Conservation (phyloP, 2,113 vertebrate genomes). For the Oostethus manadensis region DNA sequence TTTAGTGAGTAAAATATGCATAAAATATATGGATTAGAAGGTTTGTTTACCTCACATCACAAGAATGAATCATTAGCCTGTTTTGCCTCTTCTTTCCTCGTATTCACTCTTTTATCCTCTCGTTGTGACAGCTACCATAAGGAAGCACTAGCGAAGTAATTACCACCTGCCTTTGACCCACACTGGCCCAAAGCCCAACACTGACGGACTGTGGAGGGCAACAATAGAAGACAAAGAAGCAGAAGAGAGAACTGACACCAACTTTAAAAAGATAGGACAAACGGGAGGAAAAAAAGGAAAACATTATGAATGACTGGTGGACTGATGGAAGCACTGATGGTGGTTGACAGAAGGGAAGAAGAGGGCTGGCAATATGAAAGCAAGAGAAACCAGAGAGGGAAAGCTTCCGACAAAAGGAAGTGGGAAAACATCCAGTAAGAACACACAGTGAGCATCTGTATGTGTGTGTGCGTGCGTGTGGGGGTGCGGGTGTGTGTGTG, state of each 20-base stretch:
- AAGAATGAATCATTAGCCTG: conserved; percentile 7
- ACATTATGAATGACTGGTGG: conserved; percentile 4
- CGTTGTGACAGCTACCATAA: conserved; percentile 22
- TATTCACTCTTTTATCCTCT: conserved; percentile 5
- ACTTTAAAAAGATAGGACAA: neutral
- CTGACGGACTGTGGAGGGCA: conserved; percentile 9
- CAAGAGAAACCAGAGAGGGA: conserved; percentile 45
- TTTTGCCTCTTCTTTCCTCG: conserved; percentile 3
- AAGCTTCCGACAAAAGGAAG: conserved; percentile 66
- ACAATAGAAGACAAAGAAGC: conserved; percentile 5
- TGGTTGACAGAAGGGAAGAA: conserved; percentile 34
- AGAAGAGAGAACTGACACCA: neutral
- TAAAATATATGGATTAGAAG: neutral
- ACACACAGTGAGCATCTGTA: conserved; percentile 36
- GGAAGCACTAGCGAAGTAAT: conserved; percentile 52
- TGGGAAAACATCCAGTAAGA: conserved; percentile 60
- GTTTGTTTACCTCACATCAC: conserved; percentile 8
- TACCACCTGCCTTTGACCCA: conserved; percentile 56
- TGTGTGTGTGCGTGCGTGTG: conserved; percentile 15
- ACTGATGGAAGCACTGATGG: conserved; percentile 7
- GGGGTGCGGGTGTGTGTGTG: neutral
- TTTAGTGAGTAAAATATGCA: conserved; percentile 6
- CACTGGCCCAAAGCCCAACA: conserved; percentile 44
- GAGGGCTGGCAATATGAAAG: conserved; percentile 38
- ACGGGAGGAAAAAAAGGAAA: neutral